Conservation (phyloP, 2,113 vertebrate genomes). For the Numida meleagris region DNA sequence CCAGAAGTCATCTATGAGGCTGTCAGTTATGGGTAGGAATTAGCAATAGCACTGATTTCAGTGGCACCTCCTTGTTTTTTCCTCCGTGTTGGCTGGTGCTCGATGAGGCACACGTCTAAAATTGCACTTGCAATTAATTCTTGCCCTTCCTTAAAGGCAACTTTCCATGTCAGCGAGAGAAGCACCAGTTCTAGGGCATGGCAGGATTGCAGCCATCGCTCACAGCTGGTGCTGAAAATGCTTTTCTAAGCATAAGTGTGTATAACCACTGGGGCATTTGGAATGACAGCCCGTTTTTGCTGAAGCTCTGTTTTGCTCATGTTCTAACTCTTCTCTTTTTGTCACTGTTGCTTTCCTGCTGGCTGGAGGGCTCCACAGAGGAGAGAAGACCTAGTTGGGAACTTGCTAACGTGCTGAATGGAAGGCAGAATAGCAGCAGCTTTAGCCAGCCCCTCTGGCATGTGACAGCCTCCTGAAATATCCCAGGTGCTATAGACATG, state of each 20-base stretch:
- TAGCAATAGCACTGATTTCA: not conserved
- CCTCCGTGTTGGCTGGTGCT: not conserved
- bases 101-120: not conserved
- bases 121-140: not conserved
- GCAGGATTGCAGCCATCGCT: not conserved
- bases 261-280: not conserved
- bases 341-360: constrained; percentile 27
- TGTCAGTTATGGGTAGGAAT: not conserved
- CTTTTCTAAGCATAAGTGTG: not conserved
- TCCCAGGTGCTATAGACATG: not conserved
- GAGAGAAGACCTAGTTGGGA: constrained; percentile 10
- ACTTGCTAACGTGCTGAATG: not conserved
- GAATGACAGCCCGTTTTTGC: not conserved
- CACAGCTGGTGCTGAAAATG: not conserved
- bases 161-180: not conserved
- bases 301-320: not conserved
- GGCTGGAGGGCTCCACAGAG: not conserved
- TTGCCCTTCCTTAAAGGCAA: not conserved
- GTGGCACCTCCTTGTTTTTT: not conserved
- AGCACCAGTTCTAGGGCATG: not conserved
- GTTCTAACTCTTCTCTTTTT: constrained; percentile 51
- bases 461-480: not conserved
- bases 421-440: not conserved
- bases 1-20: not conserved
- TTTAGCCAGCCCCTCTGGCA: constrained; percentile 2